Base-by-base conservation (phyloP, 2,797 vertebrate species). In the Micromesistius poutassou region DNA sequence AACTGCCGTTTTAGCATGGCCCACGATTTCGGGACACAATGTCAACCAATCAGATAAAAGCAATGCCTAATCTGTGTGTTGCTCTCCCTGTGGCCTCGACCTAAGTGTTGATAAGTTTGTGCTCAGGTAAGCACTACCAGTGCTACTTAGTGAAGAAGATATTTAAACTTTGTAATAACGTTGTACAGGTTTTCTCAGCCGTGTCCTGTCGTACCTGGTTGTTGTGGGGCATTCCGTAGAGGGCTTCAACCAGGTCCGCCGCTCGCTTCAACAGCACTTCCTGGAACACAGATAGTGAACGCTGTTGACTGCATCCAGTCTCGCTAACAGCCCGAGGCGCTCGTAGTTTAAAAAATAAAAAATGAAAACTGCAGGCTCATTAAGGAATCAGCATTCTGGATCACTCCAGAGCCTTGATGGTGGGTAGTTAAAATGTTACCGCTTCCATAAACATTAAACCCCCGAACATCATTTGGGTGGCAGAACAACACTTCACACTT, bases 161-260 rank as follows among this genome's bases (percentile, higher is more conserved):
- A 33, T 33, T 2, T 33, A 2, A 33, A 33, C 33, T 33, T 40
- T 1, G 6, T 40, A 5, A 5, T 40, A 40, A 40, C 38, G 10
- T n/a, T 40, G 10, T 40, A 7, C 4, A 40, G 1, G 38, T 40
- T 40, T 7, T 2, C 1, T 40, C 7, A 8, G 38, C 1, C 10
- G 38, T 40, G 38, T 40, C 38, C 1, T 12, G 38, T 46, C 81
- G 87, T 87, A 91, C 92, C 91, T 93, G 92, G 88, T 91, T 93
- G 88, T 90, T 91, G 88, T 93, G 91, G 0, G 91, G 91, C 91
- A 91, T 92, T 75, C 91, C 91, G 1, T 92, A 93, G 1, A 93
- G 86, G 66, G 92, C 92, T 75, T 93, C 92, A 9, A 93, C 91
- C 82, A 93, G 87, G 83, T 92, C 91, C 0, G 91, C 91, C 1